A percentile compares a stretch with the other conserved stretches of the same genome.
Evolutionary conservation across 2,797 vertebrate species (phyloP).

Genomic region (Lerista edwardsae): DNA sequence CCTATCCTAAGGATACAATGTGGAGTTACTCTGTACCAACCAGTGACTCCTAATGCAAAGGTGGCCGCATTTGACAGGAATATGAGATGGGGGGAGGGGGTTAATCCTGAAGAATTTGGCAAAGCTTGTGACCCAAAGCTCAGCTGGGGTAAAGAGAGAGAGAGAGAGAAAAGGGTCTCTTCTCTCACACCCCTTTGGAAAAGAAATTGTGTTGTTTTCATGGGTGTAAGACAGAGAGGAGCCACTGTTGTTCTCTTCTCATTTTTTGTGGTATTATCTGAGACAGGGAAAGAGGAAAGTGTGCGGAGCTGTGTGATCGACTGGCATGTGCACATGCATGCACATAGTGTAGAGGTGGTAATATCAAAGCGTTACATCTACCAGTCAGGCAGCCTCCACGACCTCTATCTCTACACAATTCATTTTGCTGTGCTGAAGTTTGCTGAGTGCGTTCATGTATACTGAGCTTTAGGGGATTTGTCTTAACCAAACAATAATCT

Average conservation of each 20-base stretch:
- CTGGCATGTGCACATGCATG: neutral
- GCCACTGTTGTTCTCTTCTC: neutral
- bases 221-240: neutral
- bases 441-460: conserved; percentile 14
- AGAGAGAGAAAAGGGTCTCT: neutral
- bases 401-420: conserved; percentile 23
- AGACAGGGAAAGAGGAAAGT: conserved; percentile 23
- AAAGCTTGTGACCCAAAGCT: neutral
- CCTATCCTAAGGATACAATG: neutral
- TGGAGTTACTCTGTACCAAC: neutral
- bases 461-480: neutral
- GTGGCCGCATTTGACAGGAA: conserved; percentile 1
- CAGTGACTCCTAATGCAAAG: neutral
- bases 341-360: neutral
- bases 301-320: neutral
- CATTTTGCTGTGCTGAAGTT: conserved; percentile 29
- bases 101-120: conserved; percentile 9
- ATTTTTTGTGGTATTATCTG: neutral
- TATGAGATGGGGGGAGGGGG: neutral
- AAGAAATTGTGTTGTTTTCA: neutral
- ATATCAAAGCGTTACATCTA: neutral
- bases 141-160: neutral
- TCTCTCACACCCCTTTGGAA: neutral
- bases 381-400: conserved; percentile 8
- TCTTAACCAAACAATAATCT: conserved; percentile 6